phyloP scores from a whole-genome alignment of 2,113 vertebrate genomes.

The Oryzias melastigma region DNA sequence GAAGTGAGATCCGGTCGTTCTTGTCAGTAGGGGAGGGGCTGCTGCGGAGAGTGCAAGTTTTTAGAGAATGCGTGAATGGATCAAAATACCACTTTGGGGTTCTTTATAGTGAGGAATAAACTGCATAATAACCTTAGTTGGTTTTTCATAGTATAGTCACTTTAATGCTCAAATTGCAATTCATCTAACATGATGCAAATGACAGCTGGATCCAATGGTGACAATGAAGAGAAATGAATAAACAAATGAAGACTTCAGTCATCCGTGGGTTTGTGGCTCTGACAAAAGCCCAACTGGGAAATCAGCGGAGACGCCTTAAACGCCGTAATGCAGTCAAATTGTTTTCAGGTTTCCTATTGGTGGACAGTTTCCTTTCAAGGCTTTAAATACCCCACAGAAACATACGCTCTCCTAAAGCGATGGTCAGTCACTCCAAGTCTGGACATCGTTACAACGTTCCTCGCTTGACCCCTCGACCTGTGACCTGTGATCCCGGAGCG shows the following conservation, averaged over 20 bases:
- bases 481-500: conserved; percentile 75
- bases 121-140: too few species aligned
- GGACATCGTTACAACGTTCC: conserved; percentile 75
- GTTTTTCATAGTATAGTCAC: too few species aligned
- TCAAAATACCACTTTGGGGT: too few species aligned
- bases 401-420: conserved; percentile 27
- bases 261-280: conserved; percentile 46
- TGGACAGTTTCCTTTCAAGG: conserved; percentile 76
- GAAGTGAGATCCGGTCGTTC: too few species aligned
- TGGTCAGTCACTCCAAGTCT: conserved; percentile 67
- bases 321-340: conserved; percentile 75
- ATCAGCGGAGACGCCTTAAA: conserved; percentile 74
- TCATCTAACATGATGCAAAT: conserved; percentile 20
- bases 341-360: conserved; percentile 78
- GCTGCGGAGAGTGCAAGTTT: too few species aligned
- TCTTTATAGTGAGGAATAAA: too few species aligned
- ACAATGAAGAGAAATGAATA: conserved; percentile 61
- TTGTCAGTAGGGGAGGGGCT: too few species aligned
- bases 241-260: conserved; percentile 49
- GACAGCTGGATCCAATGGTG: conserved; percentile 60
- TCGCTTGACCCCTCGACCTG: conserved; percentile 62
- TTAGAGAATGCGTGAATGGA: too few species aligned
- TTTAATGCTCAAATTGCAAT: neutral
- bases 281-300: conserved; percentile 67
- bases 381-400: conserved; percentile 65